These are phyloP conservation scores for Palythoa grandis DNA, from an alignment of 92 coral and sea anemone genomes.

Conservation along the genomic window DNA sequence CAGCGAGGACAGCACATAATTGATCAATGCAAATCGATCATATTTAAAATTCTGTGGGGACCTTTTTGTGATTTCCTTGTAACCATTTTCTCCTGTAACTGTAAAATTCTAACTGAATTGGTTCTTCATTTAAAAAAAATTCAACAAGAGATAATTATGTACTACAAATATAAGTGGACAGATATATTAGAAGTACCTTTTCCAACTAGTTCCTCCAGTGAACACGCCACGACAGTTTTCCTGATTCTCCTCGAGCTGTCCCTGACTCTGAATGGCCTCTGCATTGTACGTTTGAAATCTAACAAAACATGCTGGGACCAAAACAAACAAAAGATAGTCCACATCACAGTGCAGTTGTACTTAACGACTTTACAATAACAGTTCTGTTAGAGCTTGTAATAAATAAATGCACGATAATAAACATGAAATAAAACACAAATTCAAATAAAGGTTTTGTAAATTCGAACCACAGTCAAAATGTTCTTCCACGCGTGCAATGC, in stretches of 20 bases:
- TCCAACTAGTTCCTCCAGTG: slow-evolving; percentile 17
- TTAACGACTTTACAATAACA: slow-evolving; percentile 21
- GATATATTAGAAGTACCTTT: slow-evolving; percentile 19
- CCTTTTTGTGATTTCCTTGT: neutral
- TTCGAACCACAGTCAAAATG: slow-evolving; percentile 24
- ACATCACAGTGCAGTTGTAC: slow-evolving; percentile 19
- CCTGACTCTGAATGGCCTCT: slow-evolving; percentile 19
- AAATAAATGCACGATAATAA: slow-evolving; percentile 4
- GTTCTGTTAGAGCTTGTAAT: slow-evolving; percentile 16
- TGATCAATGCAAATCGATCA: slow-evolving; percentile 22
- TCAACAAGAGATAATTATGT: slow-evolving; percentile 21
- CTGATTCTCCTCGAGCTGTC: slow-evolving; percentile 22
- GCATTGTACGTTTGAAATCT: slow-evolving; percentile 12
- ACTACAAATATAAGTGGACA: slow-evolving; percentile 22
- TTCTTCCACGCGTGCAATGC: slow-evolving; percentile 18
- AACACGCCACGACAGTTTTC: slow-evolving; percentile 20
- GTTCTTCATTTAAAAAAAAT: neutral
- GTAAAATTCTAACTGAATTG: slow-evolving; percentile 1
- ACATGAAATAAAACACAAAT: slow-evolving; percentile 19
- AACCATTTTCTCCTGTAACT: slow-evolving; percentile 13
- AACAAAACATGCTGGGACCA: slow-evolving; percentile 7
- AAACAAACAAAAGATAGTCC: slow-evolving; percentile 13
- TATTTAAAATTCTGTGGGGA: slow-evolving; percentile 2
- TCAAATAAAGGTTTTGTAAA: slow-evolving; percentile 6
- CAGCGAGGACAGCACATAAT: slow-evolving; percentile 14